These are phyloP conservation scores for Tetrax tetrax DNA, from an alignment of 2,113 vertebrate species.

Conservation along the genomic window DNA sequence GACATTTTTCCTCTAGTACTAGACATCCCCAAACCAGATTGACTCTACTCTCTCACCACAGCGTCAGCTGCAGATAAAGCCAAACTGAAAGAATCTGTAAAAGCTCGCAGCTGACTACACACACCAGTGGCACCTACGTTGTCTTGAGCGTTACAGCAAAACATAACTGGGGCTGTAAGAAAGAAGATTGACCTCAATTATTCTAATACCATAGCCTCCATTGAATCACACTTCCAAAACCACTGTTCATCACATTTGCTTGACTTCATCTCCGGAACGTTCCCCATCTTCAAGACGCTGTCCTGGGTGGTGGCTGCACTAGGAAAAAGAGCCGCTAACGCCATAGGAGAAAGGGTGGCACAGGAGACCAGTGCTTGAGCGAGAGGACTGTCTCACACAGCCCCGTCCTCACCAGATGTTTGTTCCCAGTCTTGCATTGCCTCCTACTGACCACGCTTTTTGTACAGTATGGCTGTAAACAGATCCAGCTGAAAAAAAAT, in stretches of 20 bases:
- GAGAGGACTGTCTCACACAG: not conserved
- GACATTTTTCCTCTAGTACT: not conserved
- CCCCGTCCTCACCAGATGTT: not conserved
- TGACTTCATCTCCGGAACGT: not conserved
- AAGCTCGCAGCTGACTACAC: not conserved
- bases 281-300: fast-evolving
- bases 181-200: not conserved
- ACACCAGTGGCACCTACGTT: not conserved
- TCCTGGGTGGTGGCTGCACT: no score
- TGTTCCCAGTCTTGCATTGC: not conserved
- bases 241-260: not conserved
- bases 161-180: not conserved
- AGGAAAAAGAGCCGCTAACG: not conserved
- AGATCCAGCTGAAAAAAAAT: not conserved
- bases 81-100: not conserved
- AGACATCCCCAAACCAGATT: not conserved
- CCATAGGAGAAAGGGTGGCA: not conserved
- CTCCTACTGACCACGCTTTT: not conserved
- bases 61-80: not conserved
- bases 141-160: not conserved
- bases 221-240: not conserved
- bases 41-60: not conserved
- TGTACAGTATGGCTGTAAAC: not conserved
- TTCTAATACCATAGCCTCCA: not conserved
- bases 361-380: fast-evolving